Base-by-base conservation (phyloP, 2,797 vertebrate genomes). In the Cyprinella venusta region DNA sequence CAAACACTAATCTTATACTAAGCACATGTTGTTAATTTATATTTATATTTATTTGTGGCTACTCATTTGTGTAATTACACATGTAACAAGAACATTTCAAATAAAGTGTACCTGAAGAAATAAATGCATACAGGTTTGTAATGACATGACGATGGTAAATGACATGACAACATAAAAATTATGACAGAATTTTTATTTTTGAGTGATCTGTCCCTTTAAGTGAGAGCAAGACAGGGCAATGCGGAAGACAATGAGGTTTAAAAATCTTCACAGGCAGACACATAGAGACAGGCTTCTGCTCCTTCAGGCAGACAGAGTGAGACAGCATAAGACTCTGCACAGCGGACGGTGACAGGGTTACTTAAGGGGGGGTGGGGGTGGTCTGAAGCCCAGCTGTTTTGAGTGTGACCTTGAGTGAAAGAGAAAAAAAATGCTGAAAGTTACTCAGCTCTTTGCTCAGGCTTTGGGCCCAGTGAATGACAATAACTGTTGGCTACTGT, bases 361-460 rank as follows among this genome's bases (percentile, higher is more conserved):
- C 48, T 21, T 48, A 52, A 76, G 45, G 4, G 19, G 59, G 30
- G 48, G 24, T 64, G 42, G 9, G 7, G 63, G 24, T 52, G 42
- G 9, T 4, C 61, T 54, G 21, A 38, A 40, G 38, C 19, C 45
- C 61, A 72, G 74, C 36, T 61, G n/a, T 36, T 78, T 8, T 45
- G 30, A 76, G 76, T 33, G 54, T 76, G 30, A 75, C 52, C 38
- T 70, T 81, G 79, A 67, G 81, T 26, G 59, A 74, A 52, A 74
- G 18, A 56, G 18, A 52, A 4, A 81, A 18, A 64, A 59, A 59
- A 7, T 40, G 45, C 15, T 75, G 12, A 42, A 52, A 38, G 54
- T 56, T 68, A 38, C 12, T 75, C 50, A 74, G n/a, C 30, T 36
- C 50, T 38, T 74, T 56, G 4, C 24, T 76, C 18, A 48, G 33